Base-by-base conservation (phyloP, 2,888 invertebrate genomes). In the Oligia strigilis region DNA sequence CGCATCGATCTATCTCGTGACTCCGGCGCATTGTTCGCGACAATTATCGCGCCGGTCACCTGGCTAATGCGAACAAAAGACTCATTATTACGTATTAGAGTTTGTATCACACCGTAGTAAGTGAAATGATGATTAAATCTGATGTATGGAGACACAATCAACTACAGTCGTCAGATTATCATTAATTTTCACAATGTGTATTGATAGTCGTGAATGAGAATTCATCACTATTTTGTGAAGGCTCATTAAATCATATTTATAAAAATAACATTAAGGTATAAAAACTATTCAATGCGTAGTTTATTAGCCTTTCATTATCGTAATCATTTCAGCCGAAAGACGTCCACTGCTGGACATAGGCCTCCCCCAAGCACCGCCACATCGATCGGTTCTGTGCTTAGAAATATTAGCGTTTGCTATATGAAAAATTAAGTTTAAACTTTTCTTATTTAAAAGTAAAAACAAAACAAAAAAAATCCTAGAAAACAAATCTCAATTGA, bases 11-110 rank as follows among this genome's bases (percentile, higher is more conserved):
- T 86, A 91, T 92, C 87, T 90, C 90, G 91, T 92, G 92, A 90
- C 90, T 90, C 87, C 75, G 72, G 84, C 83, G 86, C 91, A 93
- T 93, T 93, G 92, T 92, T 87, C 83, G 71, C 67, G 74, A 87
- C 92, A 93, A 93, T 93, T 92, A 90, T 89, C 82, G 86, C 87
- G 86, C 60, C 52, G 86, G 87, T 90, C 88, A 64, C 85, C 82
- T 85, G 83, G 84, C 84, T 86, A 85, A 90, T 88, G 77, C 76
- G 84, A 92, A 93, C 91, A 92, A 93, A 93, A 92, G 91, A 87
- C 86, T 85, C 23, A n/a, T 89, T 91, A 92, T 93, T 93, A 93
- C 84, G 81, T 84, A 88, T 82, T 78, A 62, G 77, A 75, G 77
- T 82, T 84, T 67, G 8, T 87, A 72, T 93, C 77, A 93, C 93